Conservation (phyloP, 2,113 vertebrate genomes). For the Xiphorhynchus elegans region DNA sequence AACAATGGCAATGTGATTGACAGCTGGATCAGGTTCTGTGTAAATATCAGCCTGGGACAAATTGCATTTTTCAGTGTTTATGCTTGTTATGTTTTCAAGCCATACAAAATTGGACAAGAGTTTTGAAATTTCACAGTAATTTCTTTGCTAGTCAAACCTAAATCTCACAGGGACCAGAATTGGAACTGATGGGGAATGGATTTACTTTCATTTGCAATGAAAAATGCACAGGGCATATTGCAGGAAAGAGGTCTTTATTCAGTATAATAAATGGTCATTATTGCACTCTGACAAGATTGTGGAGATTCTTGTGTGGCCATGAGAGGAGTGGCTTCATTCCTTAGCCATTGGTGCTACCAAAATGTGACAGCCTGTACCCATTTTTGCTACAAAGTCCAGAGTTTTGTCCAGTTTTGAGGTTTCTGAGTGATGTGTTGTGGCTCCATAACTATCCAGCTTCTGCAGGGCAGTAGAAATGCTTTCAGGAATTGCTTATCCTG, state of each 20-base stretch:
- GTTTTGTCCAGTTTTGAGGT: not conserved
- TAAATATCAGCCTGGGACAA: not conserved
- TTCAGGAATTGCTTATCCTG: not conserved
- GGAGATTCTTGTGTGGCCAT: accelerated
- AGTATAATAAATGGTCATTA: not conserved
- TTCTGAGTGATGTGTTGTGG: not conserved
- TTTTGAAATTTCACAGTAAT: not conserved
- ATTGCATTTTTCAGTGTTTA: not conserved
- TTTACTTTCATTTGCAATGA: not conserved
- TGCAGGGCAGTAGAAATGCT: not conserved
- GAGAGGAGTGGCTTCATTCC: not conserved
- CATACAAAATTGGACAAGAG: not conserved
- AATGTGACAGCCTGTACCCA: not conserved
- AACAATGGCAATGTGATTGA: not conserved
- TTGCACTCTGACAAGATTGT: not conserved
- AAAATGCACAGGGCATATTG: not conserved
- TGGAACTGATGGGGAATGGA: not conserved
- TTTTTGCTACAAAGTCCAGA: not conserved
- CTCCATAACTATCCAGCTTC: not conserved
- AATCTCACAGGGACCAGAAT: not conserved
- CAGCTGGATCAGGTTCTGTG: not conserved
- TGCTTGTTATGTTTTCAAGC: not conserved
- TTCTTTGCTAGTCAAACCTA: not conserved
- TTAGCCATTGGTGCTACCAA: not conserved
- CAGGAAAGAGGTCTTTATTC: not conserved